Base-by-base conservation (phyloP, 2,797 vertebrate genomes). In the Tangara arthus region DNA sequence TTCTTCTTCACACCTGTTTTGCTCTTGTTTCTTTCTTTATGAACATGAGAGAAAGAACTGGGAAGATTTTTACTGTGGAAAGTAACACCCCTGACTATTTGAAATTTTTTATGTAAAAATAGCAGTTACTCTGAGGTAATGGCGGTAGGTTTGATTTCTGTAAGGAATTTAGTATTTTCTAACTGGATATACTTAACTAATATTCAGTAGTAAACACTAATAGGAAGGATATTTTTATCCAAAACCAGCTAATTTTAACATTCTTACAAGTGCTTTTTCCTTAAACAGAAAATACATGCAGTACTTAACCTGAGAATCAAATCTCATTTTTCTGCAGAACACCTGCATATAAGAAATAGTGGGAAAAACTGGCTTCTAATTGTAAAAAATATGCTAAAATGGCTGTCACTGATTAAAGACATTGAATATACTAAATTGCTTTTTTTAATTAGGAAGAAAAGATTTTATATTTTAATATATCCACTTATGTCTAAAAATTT, bases 371-470 rank as follows among this genome's bases (percentile, higher is more conserved):
- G 9, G 9, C 9, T 73, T 83, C 49, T 28, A 59, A 53, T 37
- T 70, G 16, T 16, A 87, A 94, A 91, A 68, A 57, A 55, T 8
- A 71, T 1, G 6, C 23, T 63, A 61, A 91, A 94, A 63, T 28
- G 3, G 11, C n/a, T 82, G 28, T 35, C 55, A 44, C 65, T 72
- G 63, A 79, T 83, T 93, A 83, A 81, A 81, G 27, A 57, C 23
- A 87, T 0, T 65, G n/a, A 80, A 56, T 53, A 68, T 15, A 68
- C 15, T 68, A 49, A 70, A 80, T 34, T 52, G 39, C 6, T n/a
- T 82, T 81, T 86, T 94, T 87, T 61, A 89, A 81, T 83, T 50
- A 90, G 69, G 53, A 86, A 91, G 39, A 32, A 53, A 84, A 69
- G 13, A 71, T 56, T 82, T 87, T 49, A 6, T 66, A 41, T 73